Base-by-base conservation (phyloP, 1,140 invertebrate genomes). In the Parasteatoda tepidariorum region DNA sequence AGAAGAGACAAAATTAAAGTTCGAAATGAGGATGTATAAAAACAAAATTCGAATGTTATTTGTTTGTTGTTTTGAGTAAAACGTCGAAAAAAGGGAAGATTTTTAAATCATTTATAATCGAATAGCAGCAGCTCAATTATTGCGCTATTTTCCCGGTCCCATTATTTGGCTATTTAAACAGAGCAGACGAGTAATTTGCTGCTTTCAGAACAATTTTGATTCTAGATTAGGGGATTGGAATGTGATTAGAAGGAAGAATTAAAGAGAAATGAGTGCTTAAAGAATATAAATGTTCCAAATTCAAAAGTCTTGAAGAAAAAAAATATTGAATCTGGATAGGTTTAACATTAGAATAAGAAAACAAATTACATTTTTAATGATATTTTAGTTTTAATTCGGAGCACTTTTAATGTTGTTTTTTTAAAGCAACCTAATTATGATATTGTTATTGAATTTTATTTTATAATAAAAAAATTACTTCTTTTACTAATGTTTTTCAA, bases 21-120 rank as follows among this genome's bases (percentile, higher is more conserved):
- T 57, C 26, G 59, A 24, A 24, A 41, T 26, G 26, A 48, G 34
- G 30, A 34, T 70, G n/a, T n/a, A n/a, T n/a, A n/a, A n/a, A n/a
- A n/a, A n/a, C n/a, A n/a, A n/a, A n/a, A n/a, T n/a, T 70, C 67
- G n/a, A 30, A 41, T n/a, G 68, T 57, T 79, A 59, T 68, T 79
- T 68, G 68, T 79, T 79, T 79, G 75, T 79, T 67, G 62, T 34
- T 79, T 48, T n/a, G 34, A 24, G 59, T 22, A 3, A 31, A 18
- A 55, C 18, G 41, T 31, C 33, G 41, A 67, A 38, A 38, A 67
- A 67, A 67, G 26, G 18, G 38, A 18, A 33, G 31, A 18, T 67
- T n/a, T n/a, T n/a, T 67, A 41, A 67, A 31, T 26, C 41, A 68
- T 62, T 11, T 64, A 26, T 66, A 57, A 57, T 76, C 59, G 55